These are phyloP conservation scores for Lamprotornis superbus DNA, from an alignment of 2,113 vertebrate genomes.

Conservation along the genomic window DNA sequence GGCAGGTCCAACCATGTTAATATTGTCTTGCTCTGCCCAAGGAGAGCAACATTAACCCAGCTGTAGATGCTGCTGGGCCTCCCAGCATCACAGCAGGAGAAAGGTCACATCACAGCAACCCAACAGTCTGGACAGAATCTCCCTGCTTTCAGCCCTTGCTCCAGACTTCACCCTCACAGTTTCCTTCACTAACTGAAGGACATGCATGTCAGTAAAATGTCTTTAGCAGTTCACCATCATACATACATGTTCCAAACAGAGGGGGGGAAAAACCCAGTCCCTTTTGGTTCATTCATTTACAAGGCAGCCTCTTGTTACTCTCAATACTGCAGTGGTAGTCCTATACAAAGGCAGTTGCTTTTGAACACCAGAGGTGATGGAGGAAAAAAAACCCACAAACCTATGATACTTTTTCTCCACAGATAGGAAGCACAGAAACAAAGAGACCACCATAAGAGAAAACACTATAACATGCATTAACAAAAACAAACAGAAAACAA, in stretches of 20 bases:
- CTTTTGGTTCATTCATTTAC: neutral
- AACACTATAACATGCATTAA: neutral
- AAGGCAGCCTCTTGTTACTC: neutral
- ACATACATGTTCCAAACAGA: neutral
- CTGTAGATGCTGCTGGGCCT: neutral
- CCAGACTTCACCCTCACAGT: neutral
- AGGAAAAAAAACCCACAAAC: neutral
- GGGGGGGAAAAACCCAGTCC: rapidly evolving
- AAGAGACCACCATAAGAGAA: neutral
- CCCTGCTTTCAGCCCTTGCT: neutral
- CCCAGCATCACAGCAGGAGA: neutral
- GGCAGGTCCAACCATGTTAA: neutral
- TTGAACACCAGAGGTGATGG: neutral
- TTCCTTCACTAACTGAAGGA: neutral
- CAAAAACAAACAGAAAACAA: too few species aligned
- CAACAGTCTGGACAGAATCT: neutral
- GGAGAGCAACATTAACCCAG: neutral
- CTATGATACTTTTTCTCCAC: neutral
- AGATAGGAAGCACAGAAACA: neutral
- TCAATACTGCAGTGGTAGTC: neutral
- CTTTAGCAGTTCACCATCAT: neutral
- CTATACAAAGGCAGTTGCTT: neutral
- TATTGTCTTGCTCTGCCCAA: neutral
- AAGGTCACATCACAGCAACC: neutral
- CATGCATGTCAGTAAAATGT: neutral